Percentiles rank a stretch among this genome's conserved stretches.
These are phyloP conservation scores for Andricus quercusramuli DNA, from an alignment of 2,888 invertebrate genomes.

Conservation along the genomic window DNA sequence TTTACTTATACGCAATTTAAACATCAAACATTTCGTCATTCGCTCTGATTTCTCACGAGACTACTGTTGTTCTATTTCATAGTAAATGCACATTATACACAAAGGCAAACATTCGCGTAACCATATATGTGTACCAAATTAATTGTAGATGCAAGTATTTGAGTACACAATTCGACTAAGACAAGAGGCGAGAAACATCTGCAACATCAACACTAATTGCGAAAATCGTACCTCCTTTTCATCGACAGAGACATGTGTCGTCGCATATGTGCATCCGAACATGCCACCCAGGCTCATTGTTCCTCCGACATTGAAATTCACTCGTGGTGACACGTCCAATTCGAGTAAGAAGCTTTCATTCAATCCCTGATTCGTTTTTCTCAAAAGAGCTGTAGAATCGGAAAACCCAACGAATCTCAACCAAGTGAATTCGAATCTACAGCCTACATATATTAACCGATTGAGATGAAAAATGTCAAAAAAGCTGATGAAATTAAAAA, in stretches of 20 bases:
- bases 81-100: not conserved
- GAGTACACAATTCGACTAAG: not conserved
- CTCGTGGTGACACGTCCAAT: not conserved
- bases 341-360: slow-evolving; percentile 14
- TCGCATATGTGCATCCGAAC: not conserved
- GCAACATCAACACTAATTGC: not conserved
- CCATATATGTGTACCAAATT: not conserved
- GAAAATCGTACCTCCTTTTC: slow-evolving; percentile 6
- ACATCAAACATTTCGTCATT: not conserved
- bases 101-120: not conserved
- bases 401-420: not conserved
- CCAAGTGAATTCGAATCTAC: not conserved
- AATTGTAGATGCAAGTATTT: slow-evolving; percentile 4
- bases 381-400: not conserved
- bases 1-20: not conserved
- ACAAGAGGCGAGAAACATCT: not conserved
- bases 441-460: too few species aligned
- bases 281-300: not conserved
- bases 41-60: not conserved
- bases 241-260: not conserved
- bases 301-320: slow-evolving; percentile 7
- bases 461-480: too few species aligned
- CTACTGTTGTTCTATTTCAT: not conserved
- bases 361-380: not conserved
- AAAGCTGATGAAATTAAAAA: too few species aligned